Evolutionary conservation across 92 coral and sea anemone genomes (phyloP).

Genomic region (Micromussa lordhowensis): DNA sequence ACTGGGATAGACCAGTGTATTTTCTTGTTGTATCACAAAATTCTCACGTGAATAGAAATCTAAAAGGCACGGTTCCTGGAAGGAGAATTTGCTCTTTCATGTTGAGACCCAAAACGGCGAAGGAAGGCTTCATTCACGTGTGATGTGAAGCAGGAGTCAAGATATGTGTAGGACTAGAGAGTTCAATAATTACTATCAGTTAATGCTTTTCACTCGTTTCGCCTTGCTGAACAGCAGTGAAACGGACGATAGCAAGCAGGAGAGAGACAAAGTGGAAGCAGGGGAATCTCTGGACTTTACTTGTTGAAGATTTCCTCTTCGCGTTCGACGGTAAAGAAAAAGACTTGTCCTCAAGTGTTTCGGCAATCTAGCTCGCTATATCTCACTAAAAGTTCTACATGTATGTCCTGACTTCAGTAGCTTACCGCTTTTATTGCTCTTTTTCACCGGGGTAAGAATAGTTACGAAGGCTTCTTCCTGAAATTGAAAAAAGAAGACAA

Average conservation of each 20-base stretch:
- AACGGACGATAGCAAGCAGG: not conserved
- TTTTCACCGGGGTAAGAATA: conserved; percentile 85
- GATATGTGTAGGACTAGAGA: no score
- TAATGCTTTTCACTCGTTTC: not conserved
- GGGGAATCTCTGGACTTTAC: no score
- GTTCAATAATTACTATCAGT: not conserved
- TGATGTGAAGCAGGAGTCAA: not conserved
- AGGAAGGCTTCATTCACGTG: not conserved
- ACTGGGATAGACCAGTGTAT: not conserved
- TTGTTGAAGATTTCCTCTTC: not conserved
- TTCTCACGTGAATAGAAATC: no score
- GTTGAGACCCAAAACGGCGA: not conserved
- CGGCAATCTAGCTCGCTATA: not conserved
- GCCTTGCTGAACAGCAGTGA: not conserved
- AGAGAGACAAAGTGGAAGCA: not conserved
- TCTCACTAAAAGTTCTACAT: not conserved
- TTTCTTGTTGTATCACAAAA: not conserved
- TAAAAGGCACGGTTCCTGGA: no score
- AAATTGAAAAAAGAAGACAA: conserved; percentile 4
- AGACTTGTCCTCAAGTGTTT: not conserved
- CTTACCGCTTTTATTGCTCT: conserved; percentile 58
- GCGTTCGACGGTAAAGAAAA: not conserved
- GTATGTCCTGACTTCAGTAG: not conserved
- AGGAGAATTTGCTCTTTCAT: no score
- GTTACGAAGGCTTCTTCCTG: conserved; percentile 77